These are phyloP conservation scores for Cryptus viduatorius DNA, from an alignment of 2,888 invertebrate species.

Conservation along the genomic window DNA sequence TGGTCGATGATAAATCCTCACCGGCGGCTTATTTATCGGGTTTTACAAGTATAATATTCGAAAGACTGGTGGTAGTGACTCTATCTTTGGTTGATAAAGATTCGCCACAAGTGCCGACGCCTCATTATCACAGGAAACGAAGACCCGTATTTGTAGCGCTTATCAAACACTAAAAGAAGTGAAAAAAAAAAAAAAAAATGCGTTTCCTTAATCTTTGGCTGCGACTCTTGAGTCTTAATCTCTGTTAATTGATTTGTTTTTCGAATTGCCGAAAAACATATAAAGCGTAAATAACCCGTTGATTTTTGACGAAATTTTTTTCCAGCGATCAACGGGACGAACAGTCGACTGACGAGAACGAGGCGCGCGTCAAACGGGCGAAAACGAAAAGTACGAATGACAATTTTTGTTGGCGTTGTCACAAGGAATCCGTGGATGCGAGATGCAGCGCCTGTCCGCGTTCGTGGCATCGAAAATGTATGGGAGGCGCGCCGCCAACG, in stretches of 20 bases:
- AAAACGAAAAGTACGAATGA: slow-evolving; percentile 78
- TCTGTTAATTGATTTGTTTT: neutral
- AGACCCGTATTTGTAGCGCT: slow-evolving; percentile 40
- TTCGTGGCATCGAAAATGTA: slow-evolving; percentile 93
- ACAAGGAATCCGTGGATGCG: slow-evolving; percentile 88
- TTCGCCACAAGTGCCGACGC: slow-evolving; percentile 32
- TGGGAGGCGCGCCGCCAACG: slow-evolving; percentile 86
- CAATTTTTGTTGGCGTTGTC: slow-evolving; percentile 96
- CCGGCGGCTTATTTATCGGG: slow-evolving; percentile 38
- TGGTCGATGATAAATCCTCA: slow-evolving; percentile 26
- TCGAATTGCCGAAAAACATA: neutral
- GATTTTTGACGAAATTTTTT: neutral
- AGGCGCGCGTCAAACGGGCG: slow-evolving; percentile 75
- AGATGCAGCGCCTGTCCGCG: slow-evolving; percentile 94
- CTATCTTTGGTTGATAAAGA: slow-evolving; percentile 59
- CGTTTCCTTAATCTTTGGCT: neutral
- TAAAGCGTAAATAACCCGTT: neutral
- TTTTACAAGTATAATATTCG: slow-evolving; percentile 22
- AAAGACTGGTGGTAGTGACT: slow-evolving; percentile 14
- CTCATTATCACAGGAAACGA: slow-evolving; percentile 45
- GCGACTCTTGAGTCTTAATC: neutral
- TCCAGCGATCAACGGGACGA: slow-evolving; percentile 64
- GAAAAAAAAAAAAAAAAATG: slow-evolving; percentile 4
- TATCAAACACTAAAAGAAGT: slow-evolving; percentile 19
- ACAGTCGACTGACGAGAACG: slow-evolving; percentile 55